Conservation (phyloP, 1,140 invertebrate species). For the Thaumetopoea pityocampa region DNA sequence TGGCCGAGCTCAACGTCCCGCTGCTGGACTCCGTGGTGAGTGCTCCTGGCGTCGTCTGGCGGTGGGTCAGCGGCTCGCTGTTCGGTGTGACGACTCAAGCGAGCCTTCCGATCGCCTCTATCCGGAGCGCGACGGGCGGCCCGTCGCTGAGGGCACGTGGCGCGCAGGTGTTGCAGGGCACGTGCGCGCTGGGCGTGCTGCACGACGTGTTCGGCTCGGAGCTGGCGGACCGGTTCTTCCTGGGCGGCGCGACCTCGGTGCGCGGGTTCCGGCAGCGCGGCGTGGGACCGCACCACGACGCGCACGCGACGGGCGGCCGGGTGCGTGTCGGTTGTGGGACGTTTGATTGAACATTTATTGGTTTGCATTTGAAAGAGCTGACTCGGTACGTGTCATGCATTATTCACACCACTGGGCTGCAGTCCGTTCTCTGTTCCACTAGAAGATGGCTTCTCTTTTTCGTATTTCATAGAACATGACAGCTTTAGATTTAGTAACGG, state of each 20-base stretch:
- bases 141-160: too few species aligned
- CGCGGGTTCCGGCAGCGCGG: constrained; percentile 90
- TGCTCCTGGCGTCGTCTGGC: neutral
- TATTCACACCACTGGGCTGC: neutral
- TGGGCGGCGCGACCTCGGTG: constrained; percentile 90
- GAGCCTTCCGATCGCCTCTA: too few species aligned
- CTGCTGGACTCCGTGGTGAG: constrained; percentile 82
- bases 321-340: too few species aligned
- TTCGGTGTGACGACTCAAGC: too few species aligned
- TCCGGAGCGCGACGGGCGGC: too few species aligned
- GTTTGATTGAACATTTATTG: too few species aligned
- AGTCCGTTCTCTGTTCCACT: neutral
- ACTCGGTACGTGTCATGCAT: neutral
- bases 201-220: constrained; percentile 79
- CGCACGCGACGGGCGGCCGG: constrained; percentile 81
- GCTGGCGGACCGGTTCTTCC: constrained; percentile 88
- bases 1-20: constrained; percentile 85
- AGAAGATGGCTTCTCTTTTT: too few species aligned
- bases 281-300: constrained; percentile 87
- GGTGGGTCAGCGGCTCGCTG: too few species aligned
- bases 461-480: too few species aligned
- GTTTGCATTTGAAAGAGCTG: neutral
- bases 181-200: constrained; percentile 83
- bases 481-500: neutral
- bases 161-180: constrained; percentile 84